Evolutionary conservation across 1,140 invertebrate genomes (phyloP).

Genomic region (Glomeris maerens): DNA sequence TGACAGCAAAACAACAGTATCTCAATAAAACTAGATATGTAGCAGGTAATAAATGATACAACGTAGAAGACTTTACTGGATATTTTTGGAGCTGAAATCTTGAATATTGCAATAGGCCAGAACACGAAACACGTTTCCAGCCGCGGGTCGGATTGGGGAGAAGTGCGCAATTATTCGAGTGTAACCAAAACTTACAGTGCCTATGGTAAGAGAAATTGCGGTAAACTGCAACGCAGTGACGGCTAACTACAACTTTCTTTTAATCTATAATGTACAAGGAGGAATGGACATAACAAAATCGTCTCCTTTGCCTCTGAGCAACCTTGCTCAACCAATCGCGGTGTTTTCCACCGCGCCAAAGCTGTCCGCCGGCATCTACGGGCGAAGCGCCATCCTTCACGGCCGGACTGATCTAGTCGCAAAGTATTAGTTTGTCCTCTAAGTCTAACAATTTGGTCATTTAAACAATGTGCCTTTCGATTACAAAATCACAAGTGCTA

Average conservation of each 20-base stretch:
- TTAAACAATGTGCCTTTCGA: too few relatives aligned
- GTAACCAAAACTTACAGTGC: too few relatives aligned
- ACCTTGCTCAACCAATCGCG: constrained; percentile 24
- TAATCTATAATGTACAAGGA: constrained; percentile 26
- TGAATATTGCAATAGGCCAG: constrained; percentile 25
- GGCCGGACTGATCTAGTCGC: constrained; percentile 46
- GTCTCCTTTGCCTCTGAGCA: constrained; percentile 3
- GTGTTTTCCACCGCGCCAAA: constrained; percentile 28
- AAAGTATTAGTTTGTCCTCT: constrained; percentile 42
- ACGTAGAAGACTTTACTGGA: background rate
- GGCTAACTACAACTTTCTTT: constrained; percentile 30
- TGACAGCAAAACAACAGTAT: constrained; percentile 58
- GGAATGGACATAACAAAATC: constrained; percentile 13
- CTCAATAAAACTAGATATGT: constrained; percentile 53
- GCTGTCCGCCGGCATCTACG: constrained; percentile 31
- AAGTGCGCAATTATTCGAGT: too few relatives aligned
- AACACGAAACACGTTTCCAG: constrained; percentile 27
- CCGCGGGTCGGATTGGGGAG: constrained; percentile 3
- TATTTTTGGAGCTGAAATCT: background rate
- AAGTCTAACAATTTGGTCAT: too few relatives aligned
- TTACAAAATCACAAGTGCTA: too few relatives aligned
- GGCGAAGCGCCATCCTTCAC: constrained; percentile 33
- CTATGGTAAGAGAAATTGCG: too few relatives aligned
- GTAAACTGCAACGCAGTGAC: constrained; percentile 16
- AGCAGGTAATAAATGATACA: constrained; percentile 32